These are phyloP conservation scores for Apogon hyalosoma DNA, from an alignment of 2,797 vertebrate genomes.

Conservation along the genomic window DNA sequence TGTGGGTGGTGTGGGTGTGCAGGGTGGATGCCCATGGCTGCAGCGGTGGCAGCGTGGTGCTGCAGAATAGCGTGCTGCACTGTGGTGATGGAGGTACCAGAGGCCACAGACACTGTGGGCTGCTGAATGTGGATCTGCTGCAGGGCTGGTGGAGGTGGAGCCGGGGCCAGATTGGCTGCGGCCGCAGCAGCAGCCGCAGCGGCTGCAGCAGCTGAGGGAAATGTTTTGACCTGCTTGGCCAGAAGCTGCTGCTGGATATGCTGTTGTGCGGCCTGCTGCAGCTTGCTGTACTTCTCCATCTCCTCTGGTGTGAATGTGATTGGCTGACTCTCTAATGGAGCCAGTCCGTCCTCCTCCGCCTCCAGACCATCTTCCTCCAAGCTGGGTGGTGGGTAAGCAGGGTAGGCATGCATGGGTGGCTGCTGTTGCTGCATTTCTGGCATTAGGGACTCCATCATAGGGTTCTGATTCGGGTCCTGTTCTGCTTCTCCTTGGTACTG, in stretches of 20 bases:
- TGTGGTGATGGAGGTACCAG: constrained; percentile 93
- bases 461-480: constrained; percentile 82
- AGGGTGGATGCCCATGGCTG: constrained; percentile 94
- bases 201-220: constrained; percentile 87
- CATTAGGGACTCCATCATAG: constrained; percentile 88
- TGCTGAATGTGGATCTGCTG: constrained; percentile 98
- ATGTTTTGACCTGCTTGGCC: constrained; percentile 96
- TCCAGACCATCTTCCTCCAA: constrained; percentile 89
- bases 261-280: constrained; percentile 97
- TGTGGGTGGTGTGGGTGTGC: constrained; percentile 87
- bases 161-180: constrained; percentile 77
- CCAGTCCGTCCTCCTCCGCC: constrained; percentile 88
- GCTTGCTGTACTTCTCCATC: constrained; percentile 99
- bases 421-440: constrained; percentile 82
- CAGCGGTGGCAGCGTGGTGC: constrained; percentile 90
- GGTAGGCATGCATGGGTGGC: constrained; percentile 87
- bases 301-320: constrained; percentile 98
- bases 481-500: constrained; percentile 82
- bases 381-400: constrained; percentile 86
- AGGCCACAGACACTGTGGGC: constrained; percentile 87
- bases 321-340: constrained; percentile 96
- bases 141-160: constrained; percentile 85
- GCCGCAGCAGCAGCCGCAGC: constrained; percentile 85
- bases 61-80: constrained; percentile 97
- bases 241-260: constrained; percentile 98